Conservation (phyloP, 1,140 invertebrate genomes). For the Rhagoletis zephyria region DNA sequence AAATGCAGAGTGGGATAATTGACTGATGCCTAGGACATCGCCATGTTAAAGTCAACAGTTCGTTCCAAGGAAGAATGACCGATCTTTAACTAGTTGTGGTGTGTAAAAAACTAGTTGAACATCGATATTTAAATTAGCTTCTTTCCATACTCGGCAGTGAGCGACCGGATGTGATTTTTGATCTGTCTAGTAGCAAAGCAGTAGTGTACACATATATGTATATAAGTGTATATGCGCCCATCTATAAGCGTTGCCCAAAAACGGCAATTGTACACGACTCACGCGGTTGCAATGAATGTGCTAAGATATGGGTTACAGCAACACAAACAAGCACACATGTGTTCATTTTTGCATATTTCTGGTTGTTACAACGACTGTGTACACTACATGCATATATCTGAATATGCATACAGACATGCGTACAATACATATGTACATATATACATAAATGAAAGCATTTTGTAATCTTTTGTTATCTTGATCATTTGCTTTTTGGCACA, state of each 20-base stretch:
- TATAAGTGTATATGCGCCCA: constrained; percentile 55
- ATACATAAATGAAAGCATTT: constrained; percentile 61
- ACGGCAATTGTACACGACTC: neutral
- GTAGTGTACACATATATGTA: constrained; percentile 18
- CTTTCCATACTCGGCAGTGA: neutral
- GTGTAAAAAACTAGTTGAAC: no score
- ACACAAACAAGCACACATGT: neutral
- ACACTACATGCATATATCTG: no score
- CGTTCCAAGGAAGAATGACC: no score
- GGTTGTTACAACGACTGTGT: no score
- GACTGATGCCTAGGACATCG: no score
- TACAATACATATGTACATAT: constrained; percentile 37
- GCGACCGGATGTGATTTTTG: neutral
- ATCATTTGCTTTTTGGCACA: constrained; percentile 61
- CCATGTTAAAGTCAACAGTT: no score
- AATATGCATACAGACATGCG: neutral
- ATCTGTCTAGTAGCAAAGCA: neutral
- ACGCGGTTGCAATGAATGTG: no score
- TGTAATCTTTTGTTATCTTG: constrained; percentile 72
- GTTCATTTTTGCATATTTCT: neutral
- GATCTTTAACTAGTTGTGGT: no score
- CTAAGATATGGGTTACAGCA: neutral
- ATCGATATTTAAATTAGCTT: no score
- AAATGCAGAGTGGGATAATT: no score
- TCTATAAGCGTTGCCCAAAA: constrained; percentile 52